Base-by-base conservation (phyloP, 2,113 vertebrate species). In the Ptychochromis oligacanthus region DNA sequence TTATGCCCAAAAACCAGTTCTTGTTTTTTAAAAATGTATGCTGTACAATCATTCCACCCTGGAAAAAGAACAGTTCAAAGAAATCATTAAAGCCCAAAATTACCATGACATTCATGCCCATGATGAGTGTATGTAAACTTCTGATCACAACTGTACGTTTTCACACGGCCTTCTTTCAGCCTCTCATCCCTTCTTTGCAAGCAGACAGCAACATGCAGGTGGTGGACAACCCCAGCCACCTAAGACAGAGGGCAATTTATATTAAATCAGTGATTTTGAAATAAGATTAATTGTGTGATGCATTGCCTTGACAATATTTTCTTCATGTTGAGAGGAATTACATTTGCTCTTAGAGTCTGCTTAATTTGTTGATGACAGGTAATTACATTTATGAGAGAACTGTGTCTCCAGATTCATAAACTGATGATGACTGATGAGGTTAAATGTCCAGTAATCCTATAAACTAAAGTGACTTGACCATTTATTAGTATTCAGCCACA, bases 391-490 rank as follows among this genome's bases (percentile, higher is more conserved):
- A 65, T 61, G 38, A 59, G 24, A 34, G 6, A 70, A 77, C 62
- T 28, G 49, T n/a, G 26, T 87, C 46, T 61, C 52, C 18, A 24
- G 57, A 36, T 75, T 59, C 31, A 57, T 64, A 54, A 60, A 58
- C 55, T n/a, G 28, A 55, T 76, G 13, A 28, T 46, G 80, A 77
- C 34, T 7, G 57, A 83, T 74, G 77, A 72, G 61, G 54, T 62
- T 24, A 38, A 80, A 84, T 54, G 28, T 11, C 15, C 38, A 4
- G 24, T 82, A 59, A 80, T 74, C 6, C 4, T 31, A 57, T 55
- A 36, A 55, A 60, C 49, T 13, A 77, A 72, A 61, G 22, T 3
- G n/a, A 43, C 40, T 67, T 22, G 57, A 61, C 57, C 49, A 3
- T 75, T 59, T 76, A n/a, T 70, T 22, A 24, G 31, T 26, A 76